Conservation (phyloP, 2,888 invertebrate species). For the Ctenicera cuprea region DNA sequence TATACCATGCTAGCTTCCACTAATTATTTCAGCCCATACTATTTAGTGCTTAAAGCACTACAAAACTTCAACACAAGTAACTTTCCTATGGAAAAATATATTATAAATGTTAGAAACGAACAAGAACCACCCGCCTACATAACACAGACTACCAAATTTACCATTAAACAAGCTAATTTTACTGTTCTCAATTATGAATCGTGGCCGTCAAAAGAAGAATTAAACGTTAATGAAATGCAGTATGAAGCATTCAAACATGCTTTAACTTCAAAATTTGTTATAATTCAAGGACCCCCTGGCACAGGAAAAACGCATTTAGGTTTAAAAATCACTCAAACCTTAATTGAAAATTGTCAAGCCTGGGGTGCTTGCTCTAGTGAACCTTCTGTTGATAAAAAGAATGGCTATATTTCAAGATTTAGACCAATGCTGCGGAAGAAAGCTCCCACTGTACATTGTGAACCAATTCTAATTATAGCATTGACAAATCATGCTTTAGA, state of each 20-base stretch:
- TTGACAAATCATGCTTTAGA: slow-evolving; percentile 92
- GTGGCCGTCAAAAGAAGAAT: slow-evolving; percentile 73
- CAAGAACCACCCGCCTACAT: slow-evolving; percentile 71
- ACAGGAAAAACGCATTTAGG: slow-evolving; percentile 83
- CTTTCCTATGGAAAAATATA: slow-evolving; percentile 82
- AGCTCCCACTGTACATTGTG: slow-evolving; percentile 35
- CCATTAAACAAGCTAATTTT: slow-evolving; percentile 30
- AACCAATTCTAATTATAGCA: slow-evolving; percentile 85
- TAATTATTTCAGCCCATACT: slow-evolving; percentile 88
- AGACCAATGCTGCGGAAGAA: not conserved
- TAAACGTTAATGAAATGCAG: slow-evolving; percentile 81
- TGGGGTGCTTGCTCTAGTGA: too few species aligned
- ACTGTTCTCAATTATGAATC: slow-evolving; percentile 34
- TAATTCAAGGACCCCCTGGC: slow-evolving; percentile 83
- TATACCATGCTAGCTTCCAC: slow-evolving; percentile 84
- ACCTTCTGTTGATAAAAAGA: too few species aligned
- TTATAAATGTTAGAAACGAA: slow-evolving; percentile 74
- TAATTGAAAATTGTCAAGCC: not conserved
- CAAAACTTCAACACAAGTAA: slow-evolving; percentile 75
- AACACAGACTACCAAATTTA: slow-evolving; percentile 31
- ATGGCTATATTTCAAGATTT: too few species aligned
- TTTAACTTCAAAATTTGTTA: slow-evolving; percentile 81
- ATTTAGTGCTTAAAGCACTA: slow-evolving; percentile 81
- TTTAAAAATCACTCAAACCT: slow-evolving; percentile 80
- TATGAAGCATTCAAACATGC: slow-evolving; percentile 80